These are phyloP conservation scores for Tapera naevia DNA, from an alignment of 2,797 vertebrate species.

Conservation along the genomic window DNA sequence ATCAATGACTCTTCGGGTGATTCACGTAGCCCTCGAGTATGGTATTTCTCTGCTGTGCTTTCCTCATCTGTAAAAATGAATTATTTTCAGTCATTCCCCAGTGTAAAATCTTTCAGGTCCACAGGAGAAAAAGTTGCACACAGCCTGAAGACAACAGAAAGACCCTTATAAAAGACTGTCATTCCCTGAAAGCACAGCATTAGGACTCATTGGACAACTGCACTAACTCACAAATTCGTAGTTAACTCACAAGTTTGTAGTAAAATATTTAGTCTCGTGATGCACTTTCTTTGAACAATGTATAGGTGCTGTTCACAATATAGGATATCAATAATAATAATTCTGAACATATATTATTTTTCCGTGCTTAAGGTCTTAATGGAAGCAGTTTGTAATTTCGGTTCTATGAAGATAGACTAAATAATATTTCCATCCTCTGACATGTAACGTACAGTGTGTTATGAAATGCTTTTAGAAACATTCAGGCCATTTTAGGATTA, in stretches of 20 bases:
- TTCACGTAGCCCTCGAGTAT: not conserved
- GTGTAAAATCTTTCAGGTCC: not conserved
- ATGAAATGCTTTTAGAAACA: not conserved
- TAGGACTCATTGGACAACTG: not conserved
- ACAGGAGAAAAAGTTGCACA: not conserved
- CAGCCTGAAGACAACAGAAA: not conserved
- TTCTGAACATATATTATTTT: not conserved
- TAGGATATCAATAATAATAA: not conserved
- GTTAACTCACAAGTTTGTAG: not conserved
- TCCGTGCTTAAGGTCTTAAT: not conserved
- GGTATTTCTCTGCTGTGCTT: not conserved
- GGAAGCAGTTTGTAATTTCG: not conserved
- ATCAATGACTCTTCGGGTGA: not conserved
- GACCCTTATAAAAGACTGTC: not conserved
- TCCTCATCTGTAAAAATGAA: not conserved
- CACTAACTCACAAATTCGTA: not conserved
- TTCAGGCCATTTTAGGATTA: not conserved
- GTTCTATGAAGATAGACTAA: not conserved
- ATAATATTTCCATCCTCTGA: not conserved
- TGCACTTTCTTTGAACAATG: not conserved
- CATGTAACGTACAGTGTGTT: not conserved
- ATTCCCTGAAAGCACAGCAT: not conserved
- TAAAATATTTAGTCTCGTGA: not conserved
- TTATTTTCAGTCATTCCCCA: not conserved
- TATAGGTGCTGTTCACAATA: not conserved